Percentiles rank a stretch among this genome's conserved stretches.
phyloP scores from a whole-genome alignment of 2,888 invertebrate species.

The Cosmia pyralina region DNA sequence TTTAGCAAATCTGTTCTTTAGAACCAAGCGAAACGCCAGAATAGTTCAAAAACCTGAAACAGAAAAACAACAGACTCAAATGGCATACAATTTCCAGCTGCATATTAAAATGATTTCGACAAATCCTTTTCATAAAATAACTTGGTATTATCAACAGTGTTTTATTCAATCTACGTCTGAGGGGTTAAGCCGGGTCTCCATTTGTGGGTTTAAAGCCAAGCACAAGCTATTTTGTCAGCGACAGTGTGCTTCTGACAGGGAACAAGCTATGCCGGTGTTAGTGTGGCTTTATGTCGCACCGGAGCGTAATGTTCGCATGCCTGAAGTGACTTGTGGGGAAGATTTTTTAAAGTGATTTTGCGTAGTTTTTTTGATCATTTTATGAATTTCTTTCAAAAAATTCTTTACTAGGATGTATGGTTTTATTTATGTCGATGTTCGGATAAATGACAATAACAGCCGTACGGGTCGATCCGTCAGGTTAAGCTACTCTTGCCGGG shows the following conservation, averaged over 20 bases:
- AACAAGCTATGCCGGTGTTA: slow-evolving; percentile 63
- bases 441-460: too few species aligned
- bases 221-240: slow-evolving; percentile 71
- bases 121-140: slow-evolving; percentile 41
- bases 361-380: too few species aligned
- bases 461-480: too few species aligned
- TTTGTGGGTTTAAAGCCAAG: slow-evolving; percentile 68
- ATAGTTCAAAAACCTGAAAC: neutral
- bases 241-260: slow-evolving; percentile 66
- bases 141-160: slow-evolving; percentile 62
- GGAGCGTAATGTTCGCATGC: slow-evolving; percentile 34
- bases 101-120: slow-evolving; percentile 42
- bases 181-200: slow-evolving; percentile 67
- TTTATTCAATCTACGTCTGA: slow-evolving; percentile 65
- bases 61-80: slow-evolving; percentile 6
- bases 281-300: slow-evolving; percentile 51
- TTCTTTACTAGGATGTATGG: too few species aligned
- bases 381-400: too few species aligned
- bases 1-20: neutral
- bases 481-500: too few species aligned
- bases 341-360: neutral
- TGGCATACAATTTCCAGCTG: slow-evolving; percentile 28
- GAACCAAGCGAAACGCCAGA: neutral
- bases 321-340: neutral
- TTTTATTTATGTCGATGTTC: neutral